Conservation (phyloP, 2,797 vertebrate species). For the Gymnothorax reevesii region DNA sequence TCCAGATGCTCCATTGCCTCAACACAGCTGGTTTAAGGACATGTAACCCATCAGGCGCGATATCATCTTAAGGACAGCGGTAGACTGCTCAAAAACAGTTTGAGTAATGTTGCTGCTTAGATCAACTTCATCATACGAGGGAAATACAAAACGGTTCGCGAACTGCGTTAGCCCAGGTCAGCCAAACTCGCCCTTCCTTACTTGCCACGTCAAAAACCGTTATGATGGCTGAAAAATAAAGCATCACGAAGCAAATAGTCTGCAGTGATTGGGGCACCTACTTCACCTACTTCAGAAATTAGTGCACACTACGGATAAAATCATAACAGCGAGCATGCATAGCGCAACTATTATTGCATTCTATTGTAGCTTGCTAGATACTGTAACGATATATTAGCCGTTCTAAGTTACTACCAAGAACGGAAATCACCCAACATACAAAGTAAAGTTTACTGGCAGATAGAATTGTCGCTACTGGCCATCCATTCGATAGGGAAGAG, state of each 20-base stretch:
- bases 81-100: neutral
- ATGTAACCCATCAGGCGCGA: neutral
- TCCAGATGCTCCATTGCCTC: neutral
- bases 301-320: neutral
- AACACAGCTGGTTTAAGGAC: neutral
- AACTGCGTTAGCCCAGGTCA: neutral
- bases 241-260: neutral
- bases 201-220: conserved; percentile 77
- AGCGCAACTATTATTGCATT: neutral
- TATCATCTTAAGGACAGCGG: neutral
- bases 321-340: neutral
- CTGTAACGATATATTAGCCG: neutral
- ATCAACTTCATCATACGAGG: neutral
- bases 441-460: conserved; percentile 11
- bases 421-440: neutral
- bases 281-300: neutral
- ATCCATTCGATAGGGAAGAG: neutral
- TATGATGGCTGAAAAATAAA: conserved; percentile 49
- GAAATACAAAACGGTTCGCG: neutral
- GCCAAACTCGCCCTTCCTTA: conserved; percentile 42
- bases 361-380: neutral
- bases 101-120: neutral
- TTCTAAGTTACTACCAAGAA: neutral
- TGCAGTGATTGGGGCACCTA: neutral
- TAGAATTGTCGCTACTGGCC: neutral